Base-by-base conservation (phyloP, 2,113 vertebrate species). In the Hemibates koningsi region DNA sequence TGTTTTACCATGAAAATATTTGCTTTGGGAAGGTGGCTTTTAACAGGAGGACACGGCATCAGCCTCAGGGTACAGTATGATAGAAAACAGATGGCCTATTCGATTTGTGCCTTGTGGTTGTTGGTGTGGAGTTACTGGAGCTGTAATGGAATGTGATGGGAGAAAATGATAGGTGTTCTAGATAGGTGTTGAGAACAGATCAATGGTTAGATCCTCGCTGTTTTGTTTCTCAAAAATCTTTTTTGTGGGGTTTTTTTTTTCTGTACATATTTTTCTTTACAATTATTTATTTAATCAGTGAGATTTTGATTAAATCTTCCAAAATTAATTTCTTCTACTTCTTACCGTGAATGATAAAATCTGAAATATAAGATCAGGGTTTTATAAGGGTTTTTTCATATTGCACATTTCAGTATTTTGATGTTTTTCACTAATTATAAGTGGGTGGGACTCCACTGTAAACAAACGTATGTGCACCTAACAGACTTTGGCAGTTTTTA, bases 1-100 rank as follows among this genome's bases (percentile, higher is more conserved):
- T 87, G 90, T 82, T 91, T 89, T 79, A 63, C 80, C 83, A 80
- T 82, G 87, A 91, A 91, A 93, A 91, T 93, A 92, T 95, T 94
- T 94, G 90, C 90, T 93, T 88, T 89, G 88, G 82, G 76, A 90
- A 91, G 50, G 82, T 85, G 66, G 89, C 87, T 92, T 92, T 89
- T 84, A 92, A 89, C 81, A 17, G 81, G 89, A 91, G 89, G 71
- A 87, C 87, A 43, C 76, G 27, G 86, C 63, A 14, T 41, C 80
- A 81, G 88, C 94, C 92, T 86, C 43, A 4, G 91, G 95, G 80
- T 82, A 76, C 61, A 43, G 80, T n/a, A 56, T 59, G 68, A 86
- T 82, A 88, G 91, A 89, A 84, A 90, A 90, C 93, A 93, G 91
- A 94, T 90, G 94, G 92, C 84, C 79, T 36, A 66, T 84, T 86